Evolutionary conservation across 2,888 invertebrate genomes (phyloP).

Genomic region (Heliconius hortense): DNA sequence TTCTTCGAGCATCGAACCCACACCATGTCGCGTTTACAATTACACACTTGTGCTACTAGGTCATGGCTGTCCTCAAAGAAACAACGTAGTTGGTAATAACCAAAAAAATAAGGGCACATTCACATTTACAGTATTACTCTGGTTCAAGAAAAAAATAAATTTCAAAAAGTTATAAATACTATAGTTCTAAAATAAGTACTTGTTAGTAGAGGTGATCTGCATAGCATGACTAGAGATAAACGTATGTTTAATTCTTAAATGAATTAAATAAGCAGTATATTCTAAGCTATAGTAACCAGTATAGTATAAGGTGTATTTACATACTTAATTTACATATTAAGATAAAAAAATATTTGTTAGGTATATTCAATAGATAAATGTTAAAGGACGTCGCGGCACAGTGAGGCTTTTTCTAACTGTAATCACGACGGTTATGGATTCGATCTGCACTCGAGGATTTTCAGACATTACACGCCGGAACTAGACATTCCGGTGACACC

Average conservation of each 20-base stretch:
- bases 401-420: neutral
- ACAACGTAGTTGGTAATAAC: no score
- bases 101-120: neutral
- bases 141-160: neutral
- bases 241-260: no score
- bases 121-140: neutral
- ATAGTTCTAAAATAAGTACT: neutral
- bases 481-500: neutral
- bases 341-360: no score
- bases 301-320: no score
- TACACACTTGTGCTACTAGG: no score
- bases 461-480: neutral
- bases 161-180: neutral
- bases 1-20: no score
- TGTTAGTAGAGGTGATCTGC: neutral
- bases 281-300: no score
- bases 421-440: neutral
- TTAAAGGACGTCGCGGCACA: neutral
- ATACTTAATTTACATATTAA: no score
- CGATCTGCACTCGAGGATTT: neutral
- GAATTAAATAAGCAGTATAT: no score
- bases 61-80: no score
- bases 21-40: no score
- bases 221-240: neutral
- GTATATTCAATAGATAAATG: no score